Percentiles rank a stretch among this genome's conserved stretches.
phyloP scores from a whole-genome alignment of 2,113 vertebrate species.

The Psammodynastes pulverulentus region DNA sequence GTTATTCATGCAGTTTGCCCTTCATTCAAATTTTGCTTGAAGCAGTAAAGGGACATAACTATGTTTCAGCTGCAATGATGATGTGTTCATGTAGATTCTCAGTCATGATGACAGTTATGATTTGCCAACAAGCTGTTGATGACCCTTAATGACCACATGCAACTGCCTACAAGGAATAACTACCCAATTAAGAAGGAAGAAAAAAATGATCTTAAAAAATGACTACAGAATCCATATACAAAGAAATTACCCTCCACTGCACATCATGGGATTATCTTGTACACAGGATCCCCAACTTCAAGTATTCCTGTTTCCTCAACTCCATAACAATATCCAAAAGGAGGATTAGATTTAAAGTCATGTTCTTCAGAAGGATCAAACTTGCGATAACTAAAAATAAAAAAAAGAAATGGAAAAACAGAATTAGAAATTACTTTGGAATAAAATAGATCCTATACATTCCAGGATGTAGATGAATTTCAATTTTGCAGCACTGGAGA shows the following conservation, averaged over 20 bases:
- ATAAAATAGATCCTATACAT: not conserved
- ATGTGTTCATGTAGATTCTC: not conserved
- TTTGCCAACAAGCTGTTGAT: not conserved
- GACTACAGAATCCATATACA: not conserved
- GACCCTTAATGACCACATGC: not conserved
- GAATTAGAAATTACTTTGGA: not conserved
- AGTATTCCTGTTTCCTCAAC: slow-evolving; percentile 77
- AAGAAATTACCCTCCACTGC: slow-evolving; percentile 13
- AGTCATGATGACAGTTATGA: not conserved
- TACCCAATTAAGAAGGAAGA: not conserved
- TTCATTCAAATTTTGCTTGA: not conserved
- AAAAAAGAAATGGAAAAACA: not conserved
- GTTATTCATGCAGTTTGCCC: not conserved
- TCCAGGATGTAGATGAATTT: not conserved
- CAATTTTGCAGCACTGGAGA: not conserved
- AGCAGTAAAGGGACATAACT: not conserved
- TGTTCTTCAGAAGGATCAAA: slow-evolving; percentile 77
- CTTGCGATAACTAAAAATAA: slow-evolving; percentile 78
- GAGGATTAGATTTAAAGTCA: slow-evolving; percentile 74
- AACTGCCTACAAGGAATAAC: not conserved
- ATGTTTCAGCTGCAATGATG: not conserved
- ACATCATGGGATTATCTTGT: slow-evolving; percentile 66
- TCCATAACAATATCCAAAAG: slow-evolving; percentile 82
- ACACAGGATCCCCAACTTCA: slow-evolving; percentile 83
- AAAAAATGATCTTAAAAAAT: not conserved